These are phyloP conservation scores for Edolisoma coerulescens DNA, from an alignment of 2,113 vertebrate species.

Conservation along the genomic window DNA sequence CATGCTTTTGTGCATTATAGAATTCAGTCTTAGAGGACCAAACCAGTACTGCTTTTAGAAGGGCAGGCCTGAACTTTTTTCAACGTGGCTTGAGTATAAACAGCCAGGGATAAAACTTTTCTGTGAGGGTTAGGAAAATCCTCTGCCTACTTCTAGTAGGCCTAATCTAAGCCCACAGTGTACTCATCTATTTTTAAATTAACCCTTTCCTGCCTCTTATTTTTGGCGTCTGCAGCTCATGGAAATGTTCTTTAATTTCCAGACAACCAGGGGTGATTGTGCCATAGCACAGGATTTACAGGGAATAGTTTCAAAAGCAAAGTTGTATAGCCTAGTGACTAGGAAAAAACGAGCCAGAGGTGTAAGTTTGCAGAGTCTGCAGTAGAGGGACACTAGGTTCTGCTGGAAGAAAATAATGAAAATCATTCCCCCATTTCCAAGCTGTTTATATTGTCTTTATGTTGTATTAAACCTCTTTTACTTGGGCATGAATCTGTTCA, in stretches of 20 bases:
- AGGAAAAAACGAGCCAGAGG: background rate
- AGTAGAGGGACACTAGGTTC: background rate
- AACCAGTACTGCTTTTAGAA: background rate
- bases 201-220: background rate
- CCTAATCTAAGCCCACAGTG: background rate
- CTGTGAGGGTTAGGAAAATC: background rate
- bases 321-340: background rate
- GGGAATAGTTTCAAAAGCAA: background rate
- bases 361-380: background rate
- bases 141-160: background rate
- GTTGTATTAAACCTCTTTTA: background rate
- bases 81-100: background rate
- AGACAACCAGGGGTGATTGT: background rate
- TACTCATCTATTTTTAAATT: background rate
- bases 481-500: background rate
- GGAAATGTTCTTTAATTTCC: background rate
- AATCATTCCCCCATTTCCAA: background rate
- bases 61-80: background rate
- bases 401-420: background rate
- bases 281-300: background rate
- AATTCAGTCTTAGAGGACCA: background rate
- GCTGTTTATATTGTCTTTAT: background rate
- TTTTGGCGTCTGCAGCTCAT: background rate
- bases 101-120: background rate
- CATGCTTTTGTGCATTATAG: background rate